Percentiles rank a stretch among this genome's conserved stretches.
phyloP scores from a whole-genome alignment of 2,888 invertebrate species.

The Drosophila gaucha region DNA sequence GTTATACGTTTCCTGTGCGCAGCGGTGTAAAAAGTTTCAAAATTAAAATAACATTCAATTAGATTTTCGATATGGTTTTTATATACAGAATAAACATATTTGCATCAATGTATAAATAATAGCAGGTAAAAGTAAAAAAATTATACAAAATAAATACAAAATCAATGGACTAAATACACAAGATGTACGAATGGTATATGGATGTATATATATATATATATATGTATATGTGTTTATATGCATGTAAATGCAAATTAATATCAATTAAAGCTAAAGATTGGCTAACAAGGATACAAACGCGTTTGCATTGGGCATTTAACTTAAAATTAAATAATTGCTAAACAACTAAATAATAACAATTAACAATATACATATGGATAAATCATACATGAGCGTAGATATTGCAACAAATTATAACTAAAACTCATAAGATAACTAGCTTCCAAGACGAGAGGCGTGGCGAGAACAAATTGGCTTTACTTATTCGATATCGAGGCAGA shows the following conservation, averaged over 20 bases:
- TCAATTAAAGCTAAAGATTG: conserved; percentile 59
- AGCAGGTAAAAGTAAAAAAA: conserved; percentile 33
- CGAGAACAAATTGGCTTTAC: conserved; percentile 62
- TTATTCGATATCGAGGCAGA: conserved; percentile 50
- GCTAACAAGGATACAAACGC: conserved; percentile 53
- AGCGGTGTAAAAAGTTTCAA: conserved; percentile 14
- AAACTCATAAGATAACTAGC: conserved; percentile 27
- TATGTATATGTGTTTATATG: conserved; percentile 19
- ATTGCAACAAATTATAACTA: conserved; percentile 71
- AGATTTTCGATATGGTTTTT: conserved; percentile 35
- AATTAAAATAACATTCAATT: conserved; percentile 30
- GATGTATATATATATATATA: conserved; percentile 1
- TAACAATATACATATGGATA: conserved; percentile 51
- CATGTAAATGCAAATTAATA: conserved; percentile 56
- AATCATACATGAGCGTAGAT: conserved; percentile 45
- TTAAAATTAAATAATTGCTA: conserved; percentile 62
- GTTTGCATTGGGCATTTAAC: conserved; percentile 25
- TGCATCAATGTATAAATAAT: conserved; percentile 40
- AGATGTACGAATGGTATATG: conserved; percentile 17
- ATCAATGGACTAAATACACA: conserved; percentile 38
- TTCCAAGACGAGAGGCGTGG: conserved; percentile 33
- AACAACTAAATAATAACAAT: conserved; percentile 75
- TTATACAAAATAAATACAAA: conserved; percentile 53
- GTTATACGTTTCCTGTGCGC: conserved; percentile 81
- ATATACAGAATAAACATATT: conserved; percentile 41